phyloP scores from a whole-genome alignment of 2,888 invertebrate species.

The Biston stratarius region DNA sequence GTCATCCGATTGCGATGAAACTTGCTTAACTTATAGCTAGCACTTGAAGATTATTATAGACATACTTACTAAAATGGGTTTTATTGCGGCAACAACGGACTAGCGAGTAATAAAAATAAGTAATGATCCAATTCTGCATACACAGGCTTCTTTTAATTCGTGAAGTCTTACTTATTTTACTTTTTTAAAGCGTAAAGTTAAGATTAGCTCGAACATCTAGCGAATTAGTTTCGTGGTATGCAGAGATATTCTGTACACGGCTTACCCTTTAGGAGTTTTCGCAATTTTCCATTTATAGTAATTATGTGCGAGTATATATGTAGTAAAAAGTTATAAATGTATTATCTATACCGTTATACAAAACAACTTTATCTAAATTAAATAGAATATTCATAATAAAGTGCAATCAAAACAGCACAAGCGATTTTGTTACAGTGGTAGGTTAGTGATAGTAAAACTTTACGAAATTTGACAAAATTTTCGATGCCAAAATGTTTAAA shows the following conservation, averaged over 20 bases:
- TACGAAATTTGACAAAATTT: too few species aligned
- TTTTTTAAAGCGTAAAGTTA: conserved; percentile 10
- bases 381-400: conserved; percentile 16
- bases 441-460: too few species aligned
- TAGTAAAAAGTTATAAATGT: too few species aligned
- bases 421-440: conserved; percentile 16
- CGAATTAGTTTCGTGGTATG: conserved; percentile 8
- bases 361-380: background rate
- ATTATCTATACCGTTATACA: too few species aligned
- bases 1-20: too few species aligned
- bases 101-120: conserved; percentile 38
- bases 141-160: background rate
- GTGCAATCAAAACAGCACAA: conserved; percentile 9
- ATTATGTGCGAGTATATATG: too few species aligned
- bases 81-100: too few species aligned
- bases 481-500: too few species aligned
- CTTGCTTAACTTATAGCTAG: too few species aligned
- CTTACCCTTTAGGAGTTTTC: background rate
- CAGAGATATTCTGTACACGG: background rate
- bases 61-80: too few species aligned
- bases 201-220: conserved; percentile 6
- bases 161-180: background rate
- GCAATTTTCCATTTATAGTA: background rate
- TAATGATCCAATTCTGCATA: conserved; percentile 24
- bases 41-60: too few species aligned